These are phyloP conservation scores for Crotophaga sulcirostris DNA, from an alignment of 2,113 vertebrate species.

Conservation along the genomic window DNA sequence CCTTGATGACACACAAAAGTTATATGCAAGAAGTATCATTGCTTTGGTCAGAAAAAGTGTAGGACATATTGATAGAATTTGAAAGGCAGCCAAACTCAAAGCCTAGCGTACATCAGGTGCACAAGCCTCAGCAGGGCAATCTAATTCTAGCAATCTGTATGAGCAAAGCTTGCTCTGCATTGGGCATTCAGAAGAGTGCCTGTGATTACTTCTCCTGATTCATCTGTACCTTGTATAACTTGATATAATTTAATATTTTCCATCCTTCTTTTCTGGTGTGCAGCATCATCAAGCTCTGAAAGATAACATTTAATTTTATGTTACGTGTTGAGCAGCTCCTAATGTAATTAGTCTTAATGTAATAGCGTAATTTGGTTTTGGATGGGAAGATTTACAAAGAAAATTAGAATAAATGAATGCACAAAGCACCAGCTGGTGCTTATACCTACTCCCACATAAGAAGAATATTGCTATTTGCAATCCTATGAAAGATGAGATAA, in stretches of 20 bases:
- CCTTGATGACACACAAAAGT: accelerated
- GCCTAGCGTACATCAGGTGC: not conserved
- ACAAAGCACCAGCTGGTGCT: constrained; percentile 68
- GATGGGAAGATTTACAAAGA: constrained; percentile 65
- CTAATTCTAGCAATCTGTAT: not conserved
- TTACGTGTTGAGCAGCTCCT: constrained; percentile 29
- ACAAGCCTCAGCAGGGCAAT: not conserved
- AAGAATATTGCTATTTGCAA: constrained; percentile 65
- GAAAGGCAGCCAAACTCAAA: not conserved
- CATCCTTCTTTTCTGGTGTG: constrained; percentile 15
- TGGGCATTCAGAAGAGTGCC: not conserved
- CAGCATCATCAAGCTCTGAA: constrained; percentile 15
- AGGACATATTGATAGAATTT: not conserved
- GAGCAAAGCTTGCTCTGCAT: not conserved
- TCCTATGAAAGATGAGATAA: constrained; percentile 63
- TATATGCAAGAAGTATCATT: not conserved
- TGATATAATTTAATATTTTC: constrained; percentile 25
- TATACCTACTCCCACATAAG: constrained; percentile 61
- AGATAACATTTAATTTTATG: constrained; percentile 51
- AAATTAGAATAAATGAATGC: constrained; percentile 65
- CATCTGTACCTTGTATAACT: not conserved
- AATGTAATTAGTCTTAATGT: constrained; percentile 62
- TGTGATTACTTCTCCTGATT: not conserved
- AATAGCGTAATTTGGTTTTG: constrained; percentile 53
- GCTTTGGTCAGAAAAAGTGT: not conserved